A percentile compares a stretch with the other conserved stretches of the same genome.
phyloP scores from a whole-genome alignment of 2,113 vertebrate species.

The Cryptotis parvus region DNA sequence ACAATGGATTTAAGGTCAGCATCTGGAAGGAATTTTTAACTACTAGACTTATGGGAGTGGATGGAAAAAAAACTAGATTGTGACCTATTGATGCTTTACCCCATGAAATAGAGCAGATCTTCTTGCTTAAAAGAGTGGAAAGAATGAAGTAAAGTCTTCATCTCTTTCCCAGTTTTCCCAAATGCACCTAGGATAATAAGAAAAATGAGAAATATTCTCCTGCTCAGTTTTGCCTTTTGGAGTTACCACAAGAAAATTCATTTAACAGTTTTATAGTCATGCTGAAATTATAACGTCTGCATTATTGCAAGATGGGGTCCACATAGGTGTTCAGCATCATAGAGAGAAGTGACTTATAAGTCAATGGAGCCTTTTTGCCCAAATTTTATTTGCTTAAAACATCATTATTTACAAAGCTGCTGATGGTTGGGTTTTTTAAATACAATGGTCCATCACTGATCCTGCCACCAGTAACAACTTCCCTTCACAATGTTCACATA shows the following conservation, averaged over 20 bases:
- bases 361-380: not conserved
- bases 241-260: not conserved
- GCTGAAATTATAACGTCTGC: not conserved
- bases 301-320: not conserved
- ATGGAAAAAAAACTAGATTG: not conserved
- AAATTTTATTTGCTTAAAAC: too few relatives aligned
- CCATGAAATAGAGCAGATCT: not conserved
- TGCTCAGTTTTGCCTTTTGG: not conserved
- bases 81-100: not conserved
- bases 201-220: not conserved
- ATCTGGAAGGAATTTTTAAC: slow-evolving; percentile 40
- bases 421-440: too few relatives aligned
- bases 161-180: not conserved
- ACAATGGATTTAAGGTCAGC: slow-evolving; percentile 47
- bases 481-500: too few relatives aligned
- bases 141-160: not conserved
- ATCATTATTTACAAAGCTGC: too few relatives aligned
- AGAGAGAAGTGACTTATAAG: not conserved
- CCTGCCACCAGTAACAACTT: too few relatives aligned
- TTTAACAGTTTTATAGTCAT: not conserved
- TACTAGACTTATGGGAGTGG: slow-evolving; percentile 1
- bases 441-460: too few relatives aligned
- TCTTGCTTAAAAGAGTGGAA: slow-evolving; percentile 29
- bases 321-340: not conserved
- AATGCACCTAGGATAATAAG: not conserved